These are phyloP conservation scores for Lasioglossum marginatum DNA, from an alignment of 2,888 invertebrate species.

Conservation along the genomic window DNA sequence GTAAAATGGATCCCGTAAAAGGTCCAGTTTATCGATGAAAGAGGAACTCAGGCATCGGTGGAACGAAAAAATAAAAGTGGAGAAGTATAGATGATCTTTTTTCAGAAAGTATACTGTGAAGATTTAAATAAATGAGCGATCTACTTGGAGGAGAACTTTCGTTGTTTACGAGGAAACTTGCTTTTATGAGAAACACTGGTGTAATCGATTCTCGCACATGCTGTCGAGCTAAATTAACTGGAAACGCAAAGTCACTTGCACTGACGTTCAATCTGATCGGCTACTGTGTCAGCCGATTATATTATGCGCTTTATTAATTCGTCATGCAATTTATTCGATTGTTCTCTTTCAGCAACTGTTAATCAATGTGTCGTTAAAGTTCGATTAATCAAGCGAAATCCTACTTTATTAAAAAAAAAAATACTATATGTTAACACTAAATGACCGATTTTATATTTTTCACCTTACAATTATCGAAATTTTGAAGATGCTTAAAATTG, in stretches of 20 bases:
- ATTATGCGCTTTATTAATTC: slow-evolving; percentile 31
- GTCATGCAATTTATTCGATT: not conserved
- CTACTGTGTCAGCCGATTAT: not conserved
- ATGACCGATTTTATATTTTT: too few species aligned
- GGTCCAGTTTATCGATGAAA: not conserved
- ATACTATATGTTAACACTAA: too few species aligned
- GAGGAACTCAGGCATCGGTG: not conserved
- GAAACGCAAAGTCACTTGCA: slow-evolving; percentile 43
- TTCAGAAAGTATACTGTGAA: not conserved
- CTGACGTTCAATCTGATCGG: slow-evolving; percentile 29
- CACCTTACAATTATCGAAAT: too few species aligned
- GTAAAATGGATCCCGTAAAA: too few species aligned
- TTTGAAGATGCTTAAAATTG: too few species aligned
- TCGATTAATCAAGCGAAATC: not conserved
- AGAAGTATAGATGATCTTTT: not conserved
- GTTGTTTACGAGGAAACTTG: not conserved
- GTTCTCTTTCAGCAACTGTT: not conserved
- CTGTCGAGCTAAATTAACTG: slow-evolving; percentile 44
- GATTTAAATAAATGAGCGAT: not conserved
- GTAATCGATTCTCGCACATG: slow-evolving; percentile 41
- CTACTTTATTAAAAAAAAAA: too few species aligned
- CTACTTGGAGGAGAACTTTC: not conserved
- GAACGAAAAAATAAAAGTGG: not conserved
- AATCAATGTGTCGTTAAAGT: not conserved
- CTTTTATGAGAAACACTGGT: slow-evolving; percentile 40